Conservation (phyloP, 2,797 vertebrate species). For the Melanotaenia boesemani region DNA sequence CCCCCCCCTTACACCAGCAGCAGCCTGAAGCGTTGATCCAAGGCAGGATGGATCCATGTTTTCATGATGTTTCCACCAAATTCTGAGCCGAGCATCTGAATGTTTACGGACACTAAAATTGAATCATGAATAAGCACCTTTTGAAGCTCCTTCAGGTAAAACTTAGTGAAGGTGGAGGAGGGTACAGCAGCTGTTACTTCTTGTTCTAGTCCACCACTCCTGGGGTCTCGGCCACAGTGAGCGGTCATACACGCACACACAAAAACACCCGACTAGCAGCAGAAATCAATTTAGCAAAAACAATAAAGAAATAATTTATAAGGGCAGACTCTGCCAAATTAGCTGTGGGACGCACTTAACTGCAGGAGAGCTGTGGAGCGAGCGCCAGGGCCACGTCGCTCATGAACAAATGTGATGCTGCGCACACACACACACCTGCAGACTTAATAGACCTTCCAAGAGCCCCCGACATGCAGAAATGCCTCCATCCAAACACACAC, state of each 20-base stretch:
- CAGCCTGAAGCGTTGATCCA: no score
- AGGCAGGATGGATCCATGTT: no score
- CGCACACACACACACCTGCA: slow-evolving; percentile 40
- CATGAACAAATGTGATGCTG: slow-evolving; percentile 60
- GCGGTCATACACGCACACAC: slow-evolving; percentile 38
- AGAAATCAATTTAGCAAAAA: slow-evolving; percentile 84
- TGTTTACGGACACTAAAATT: no score
- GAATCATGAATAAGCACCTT: not conserved
- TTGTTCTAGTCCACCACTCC: slow-evolving; percentile 67
- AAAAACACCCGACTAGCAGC: slow-evolving; percentile 45
- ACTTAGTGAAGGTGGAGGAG: slow-evolving; percentile 25
- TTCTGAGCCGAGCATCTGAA: no score
- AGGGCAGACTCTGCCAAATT: slow-evolving; percentile 77
- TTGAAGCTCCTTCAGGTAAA: slow-evolving; percentile 13
- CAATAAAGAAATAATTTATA: slow-evolving; percentile 84
- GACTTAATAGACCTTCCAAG: slow-evolving; percentile 28
- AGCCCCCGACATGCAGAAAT: slow-evolving; percentile 25
- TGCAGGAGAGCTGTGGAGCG: slow-evolving; percentile 51
- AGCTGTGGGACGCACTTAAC: slow-evolving; percentile 78
- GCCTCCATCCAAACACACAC: slow-evolving; percentile 15
- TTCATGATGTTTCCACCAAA: no score
- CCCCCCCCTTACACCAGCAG: no score
- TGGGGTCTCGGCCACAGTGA: slow-evolving; percentile 58
- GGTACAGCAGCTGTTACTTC: slow-evolving; percentile 18
- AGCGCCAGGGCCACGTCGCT: slow-evolving; percentile 48